Percentiles rank a stretch among this genome's conserved stretches.
Evolutionary conservation across 2,113 vertebrate genomes (phyloP).

Genomic region (Oostethus manadensis): DNA sequence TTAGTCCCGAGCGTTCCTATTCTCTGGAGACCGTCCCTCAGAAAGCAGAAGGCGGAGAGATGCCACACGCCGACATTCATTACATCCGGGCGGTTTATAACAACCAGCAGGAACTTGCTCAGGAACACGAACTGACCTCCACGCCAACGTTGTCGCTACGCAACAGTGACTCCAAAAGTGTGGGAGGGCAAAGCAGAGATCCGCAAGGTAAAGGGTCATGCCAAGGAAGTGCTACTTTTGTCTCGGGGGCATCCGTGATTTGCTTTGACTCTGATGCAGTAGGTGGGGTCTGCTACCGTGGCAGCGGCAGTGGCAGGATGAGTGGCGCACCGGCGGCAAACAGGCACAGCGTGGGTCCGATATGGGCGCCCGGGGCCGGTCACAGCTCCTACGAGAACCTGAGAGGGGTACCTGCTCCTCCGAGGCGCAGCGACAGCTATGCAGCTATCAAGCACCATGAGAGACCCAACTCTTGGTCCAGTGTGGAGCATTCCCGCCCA

Average conservation of each 20-base stretch:
- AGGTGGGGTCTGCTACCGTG: conserved; percentile 51
- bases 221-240: not conserved
- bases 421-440: conserved; percentile 88
- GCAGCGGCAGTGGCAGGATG: conserved; percentile 41
- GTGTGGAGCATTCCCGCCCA: conserved; percentile 76
- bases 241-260: not conserved
- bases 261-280: conserved; percentile 15
- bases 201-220: conserved; percentile 28
- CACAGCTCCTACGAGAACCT: conserved; percentile 70
- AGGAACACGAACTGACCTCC: conserved; percentile 40
- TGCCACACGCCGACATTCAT: conserved; percentile 83
- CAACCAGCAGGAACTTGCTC: conserved; percentile 43
- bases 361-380: conserved; percentile 65
- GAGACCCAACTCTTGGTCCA: conserved; percentile 81
- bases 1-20: conserved; percentile 76
- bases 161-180: conserved; percentile 22
- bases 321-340: conserved; percentile 37
- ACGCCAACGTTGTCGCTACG: conserved; percentile 16
- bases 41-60: conserved; percentile 62
- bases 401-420: conserved; percentile 78
- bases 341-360: conserved; percentile 63
- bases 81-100: conserved; percentile 82
- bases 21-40: conserved; percentile 73
- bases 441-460: conserved; percentile 78
- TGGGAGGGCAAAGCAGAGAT: conserved; percentile 18